Evolutionary conservation across 1,140 invertebrate species (phyloP).

Genomic region (Drosophila jambulina): DNA sequence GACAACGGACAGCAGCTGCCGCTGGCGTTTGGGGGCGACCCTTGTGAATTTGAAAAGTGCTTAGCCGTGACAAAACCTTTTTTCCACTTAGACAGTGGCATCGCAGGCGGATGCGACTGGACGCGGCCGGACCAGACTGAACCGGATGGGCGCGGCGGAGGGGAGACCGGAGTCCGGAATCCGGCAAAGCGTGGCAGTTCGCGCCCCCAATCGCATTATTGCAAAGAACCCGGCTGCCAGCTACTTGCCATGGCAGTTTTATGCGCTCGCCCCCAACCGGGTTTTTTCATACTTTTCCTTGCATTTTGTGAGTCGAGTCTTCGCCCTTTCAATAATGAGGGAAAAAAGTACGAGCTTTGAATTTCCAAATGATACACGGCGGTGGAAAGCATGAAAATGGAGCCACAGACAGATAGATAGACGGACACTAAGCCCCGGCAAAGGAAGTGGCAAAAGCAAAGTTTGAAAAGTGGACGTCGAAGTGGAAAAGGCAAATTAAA

Average conservation of each 20-base stretch:
- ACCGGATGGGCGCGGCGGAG: neutral
- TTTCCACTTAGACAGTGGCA: conserved; percentile 63
- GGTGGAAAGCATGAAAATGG: conserved; percentile 14
- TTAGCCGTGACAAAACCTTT: conserved; percentile 79
- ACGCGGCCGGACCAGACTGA: conserved; percentile 10
- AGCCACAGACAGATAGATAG: conserved; percentile 29
- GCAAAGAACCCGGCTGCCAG: conserved; percentile 44
- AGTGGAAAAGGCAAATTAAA: conserved; percentile 80
- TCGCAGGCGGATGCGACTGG: conserved; percentile 19
- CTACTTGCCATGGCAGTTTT: conserved; percentile 69
- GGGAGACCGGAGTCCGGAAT: conserved; percentile 8
- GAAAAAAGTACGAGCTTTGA: conserved; percentile 72
- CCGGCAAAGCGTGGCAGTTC: conserved; percentile 50
- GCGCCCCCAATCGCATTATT: conserved; percentile 65
- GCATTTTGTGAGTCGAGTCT: conserved; percentile 17
- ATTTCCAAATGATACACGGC: conserved; percentile 72
- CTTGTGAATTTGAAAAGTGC: conserved; percentile 70
- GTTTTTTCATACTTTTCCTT: conserved; percentile 20
- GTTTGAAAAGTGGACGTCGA: conserved; percentile 77
- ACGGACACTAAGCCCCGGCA: conserved; percentile 60
- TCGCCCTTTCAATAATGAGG: conserved; percentile 67
- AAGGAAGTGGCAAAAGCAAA: conserved; percentile 68
- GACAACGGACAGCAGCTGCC: conserved; percentile 35
- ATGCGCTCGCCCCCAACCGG: conserved; percentile 48
- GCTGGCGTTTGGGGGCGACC: conserved; percentile 33